Evolutionary conservation across 1,140 invertebrate genomes (phyloP).

Genomic region (Pogonomyrmex barbatus): DNA sequence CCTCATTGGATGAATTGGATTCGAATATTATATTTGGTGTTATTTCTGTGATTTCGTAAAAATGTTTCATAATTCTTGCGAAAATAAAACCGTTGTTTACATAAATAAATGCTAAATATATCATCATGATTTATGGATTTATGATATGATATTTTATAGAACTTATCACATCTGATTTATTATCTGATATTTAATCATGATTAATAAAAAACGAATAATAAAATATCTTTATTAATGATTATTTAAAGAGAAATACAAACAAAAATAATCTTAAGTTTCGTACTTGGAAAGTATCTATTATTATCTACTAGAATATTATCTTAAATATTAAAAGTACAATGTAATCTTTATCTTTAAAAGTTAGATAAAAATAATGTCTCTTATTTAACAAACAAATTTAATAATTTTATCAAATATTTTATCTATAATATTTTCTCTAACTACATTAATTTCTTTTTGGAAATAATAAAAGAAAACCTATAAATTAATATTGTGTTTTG

Average conservation of each 20-base stretch:
- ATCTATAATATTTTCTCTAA: not conserved
- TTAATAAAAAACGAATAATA: not conserved
- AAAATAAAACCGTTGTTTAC: not conserved
- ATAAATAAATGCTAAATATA: conserved; percentile 2
- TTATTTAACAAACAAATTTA: not conserved
- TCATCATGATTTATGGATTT: conserved; percentile 3
- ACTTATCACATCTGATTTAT: not conserved
- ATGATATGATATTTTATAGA: not conserved
- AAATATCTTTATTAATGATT: not conserved
- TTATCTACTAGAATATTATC: not conserved
- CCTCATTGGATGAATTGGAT: conserved; percentile 21
- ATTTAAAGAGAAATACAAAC: not conserved
- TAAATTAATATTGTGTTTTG: not conserved
- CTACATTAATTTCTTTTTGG: not conserved
- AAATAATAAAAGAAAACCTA: not conserved
- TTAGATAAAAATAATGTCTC: not conserved
- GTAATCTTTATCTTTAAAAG: not conserved
- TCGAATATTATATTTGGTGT: not conserved
- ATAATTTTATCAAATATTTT: not conserved
- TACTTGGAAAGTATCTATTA: not conserved
- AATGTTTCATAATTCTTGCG: conserved; percentile 18
- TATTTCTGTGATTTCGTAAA: conserved; percentile 17
- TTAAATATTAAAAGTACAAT: not conserved
- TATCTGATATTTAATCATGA: not conserved
- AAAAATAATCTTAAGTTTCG: too few relatives aligned